A percentile compares a stretch with the other conserved stretches of the same genome.
These are phyloP conservation scores for Erpornis zantholeuca DNA, from an alignment of 2,113 vertebrate species.

Conservation along the genomic window DNA sequence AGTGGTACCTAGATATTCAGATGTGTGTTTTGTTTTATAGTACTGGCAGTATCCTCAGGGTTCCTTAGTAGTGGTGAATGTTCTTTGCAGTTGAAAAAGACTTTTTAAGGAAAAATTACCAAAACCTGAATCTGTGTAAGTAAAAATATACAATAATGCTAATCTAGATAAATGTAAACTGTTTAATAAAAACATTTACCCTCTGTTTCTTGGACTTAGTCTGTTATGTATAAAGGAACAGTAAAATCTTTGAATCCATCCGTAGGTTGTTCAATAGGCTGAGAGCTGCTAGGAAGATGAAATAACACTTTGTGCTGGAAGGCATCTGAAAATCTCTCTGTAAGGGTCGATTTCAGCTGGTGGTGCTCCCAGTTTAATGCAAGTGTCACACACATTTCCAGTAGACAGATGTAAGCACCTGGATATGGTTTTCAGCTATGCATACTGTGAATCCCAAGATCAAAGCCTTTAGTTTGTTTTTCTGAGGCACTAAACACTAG, in stretches of 20 bases:
- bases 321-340: not conserved
- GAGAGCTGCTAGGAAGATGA: not conserved
- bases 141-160: not conserved
- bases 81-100: not conserved
- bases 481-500: not conserved
- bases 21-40: not conserved
- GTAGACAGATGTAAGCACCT: not conserved
- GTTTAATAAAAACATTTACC: slow-evolving; percentile 18
- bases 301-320: not conserved
- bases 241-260: not conserved
- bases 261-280: not conserved
- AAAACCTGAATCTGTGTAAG: not conserved
- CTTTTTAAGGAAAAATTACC: not conserved
- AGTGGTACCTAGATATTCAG: not conserved
- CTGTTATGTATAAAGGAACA: not conserved
- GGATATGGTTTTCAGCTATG: not conserved
- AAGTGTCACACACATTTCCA: not conserved
- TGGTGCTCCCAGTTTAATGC: not conserved
- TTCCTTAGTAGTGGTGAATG: not conserved
- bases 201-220: not conserved
- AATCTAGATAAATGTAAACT: not conserved
- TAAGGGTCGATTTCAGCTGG: not conserved
- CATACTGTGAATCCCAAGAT: not conserved
- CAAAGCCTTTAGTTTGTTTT: not conserved
- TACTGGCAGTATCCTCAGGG: not conserved